These are phyloP conservation scores for Trissolcus basalis DNA, from an alignment of 1,140 invertebrate genomes.

Conservation along the genomic window DNA sequence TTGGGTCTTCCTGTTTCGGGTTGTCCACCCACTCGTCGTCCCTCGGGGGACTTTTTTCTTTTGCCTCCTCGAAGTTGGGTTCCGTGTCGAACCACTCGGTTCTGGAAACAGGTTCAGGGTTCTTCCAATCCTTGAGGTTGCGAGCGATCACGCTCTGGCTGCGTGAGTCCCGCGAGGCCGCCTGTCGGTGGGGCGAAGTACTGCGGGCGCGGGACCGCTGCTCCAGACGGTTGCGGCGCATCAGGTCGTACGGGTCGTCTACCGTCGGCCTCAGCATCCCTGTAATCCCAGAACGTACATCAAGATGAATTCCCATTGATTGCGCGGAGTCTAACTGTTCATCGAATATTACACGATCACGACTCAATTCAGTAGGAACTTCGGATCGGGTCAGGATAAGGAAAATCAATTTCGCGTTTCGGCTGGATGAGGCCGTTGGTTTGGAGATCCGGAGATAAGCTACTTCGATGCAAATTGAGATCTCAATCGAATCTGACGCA, in stretches of 20 bases:
- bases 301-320: constrained; percentile 12
- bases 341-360: constrained; percentile 34
- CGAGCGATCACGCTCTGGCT: constrained; percentile 76
- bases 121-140: constrained; percentile 54
- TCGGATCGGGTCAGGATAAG: not conserved
- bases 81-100: constrained; percentile 69
- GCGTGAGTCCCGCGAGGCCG: constrained; percentile 74
- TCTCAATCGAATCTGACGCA: constrained; percentile 32
- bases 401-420: constrained; percentile 32
- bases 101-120: constrained; percentile 49
- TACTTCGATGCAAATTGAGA: constrained; percentile 26
- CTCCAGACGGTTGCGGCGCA: constrained; percentile 83
- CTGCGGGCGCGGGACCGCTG: constrained; percentile 80
- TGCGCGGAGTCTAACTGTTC: constrained; percentile 24
- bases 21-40: constrained; percentile 29
- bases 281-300: constrained; percentile 42
- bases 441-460: constrained; percentile 18
- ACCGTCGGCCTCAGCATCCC: constrained; percentile 68
- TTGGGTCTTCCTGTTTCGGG: constrained; percentile 13
- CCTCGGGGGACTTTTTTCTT: constrained; percentile 20
- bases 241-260: constrained; percentile 86
- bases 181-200: constrained; percentile 77
- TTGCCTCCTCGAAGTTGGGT: constrained; percentile 50
- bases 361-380: constrained; percentile 17
- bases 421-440: constrained; percentile 8